A percentile compares a stretch with the other conserved stretches of the same genome.
phyloP scores from a whole-genome alignment of 2,113 vertebrate species.

The Embiotoca jacksoni region DNA sequence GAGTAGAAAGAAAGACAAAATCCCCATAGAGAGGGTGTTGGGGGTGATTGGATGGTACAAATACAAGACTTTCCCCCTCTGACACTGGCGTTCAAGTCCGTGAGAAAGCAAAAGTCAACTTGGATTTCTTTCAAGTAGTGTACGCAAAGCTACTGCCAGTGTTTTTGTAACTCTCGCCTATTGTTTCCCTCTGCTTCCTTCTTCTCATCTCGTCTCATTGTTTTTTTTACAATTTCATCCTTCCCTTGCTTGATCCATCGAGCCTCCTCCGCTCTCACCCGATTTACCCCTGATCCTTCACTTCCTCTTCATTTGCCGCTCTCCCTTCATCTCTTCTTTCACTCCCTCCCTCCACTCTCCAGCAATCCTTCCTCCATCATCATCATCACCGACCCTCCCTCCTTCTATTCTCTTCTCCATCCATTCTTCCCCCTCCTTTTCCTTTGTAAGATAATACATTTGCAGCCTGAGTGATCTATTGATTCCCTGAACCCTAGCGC shows the following conservation, averaged over 20 bases:
- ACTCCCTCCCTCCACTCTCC: constrained; percentile 23
- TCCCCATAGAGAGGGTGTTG: no score
- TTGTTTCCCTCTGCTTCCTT: not conserved
- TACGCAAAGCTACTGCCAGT: constrained; percentile 3
- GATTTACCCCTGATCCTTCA: constrained; percentile 44
- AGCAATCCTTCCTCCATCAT: constrained; percentile 28
- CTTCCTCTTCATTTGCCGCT: constrained; percentile 47
- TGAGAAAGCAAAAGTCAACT: no score
- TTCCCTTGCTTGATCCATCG: constrained; percentile 26
- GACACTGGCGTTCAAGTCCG: no score
- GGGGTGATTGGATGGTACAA: no score
- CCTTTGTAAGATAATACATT: constrained; percentile 84
- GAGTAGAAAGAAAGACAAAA: no score
- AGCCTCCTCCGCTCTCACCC: constrained; percentile 35
- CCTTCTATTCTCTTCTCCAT: constrained; percentile 6
- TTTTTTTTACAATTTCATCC: constrained; percentile 32
- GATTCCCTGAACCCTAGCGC: constrained; percentile 75
- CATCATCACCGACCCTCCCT: constrained; percentile 10
- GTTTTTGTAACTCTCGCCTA: constrained; percentile 2
- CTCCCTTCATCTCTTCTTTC: constrained; percentile 16
- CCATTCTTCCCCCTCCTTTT: constrained; percentile 44
- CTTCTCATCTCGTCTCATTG: not conserved
- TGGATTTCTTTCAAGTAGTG: no score
- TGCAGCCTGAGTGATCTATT: constrained; percentile 85
- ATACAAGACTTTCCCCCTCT: no score